Evolutionary conservation across 2,888 invertebrate species (phyloP).

Genomic region (Pyrrhia umbra): DNA sequence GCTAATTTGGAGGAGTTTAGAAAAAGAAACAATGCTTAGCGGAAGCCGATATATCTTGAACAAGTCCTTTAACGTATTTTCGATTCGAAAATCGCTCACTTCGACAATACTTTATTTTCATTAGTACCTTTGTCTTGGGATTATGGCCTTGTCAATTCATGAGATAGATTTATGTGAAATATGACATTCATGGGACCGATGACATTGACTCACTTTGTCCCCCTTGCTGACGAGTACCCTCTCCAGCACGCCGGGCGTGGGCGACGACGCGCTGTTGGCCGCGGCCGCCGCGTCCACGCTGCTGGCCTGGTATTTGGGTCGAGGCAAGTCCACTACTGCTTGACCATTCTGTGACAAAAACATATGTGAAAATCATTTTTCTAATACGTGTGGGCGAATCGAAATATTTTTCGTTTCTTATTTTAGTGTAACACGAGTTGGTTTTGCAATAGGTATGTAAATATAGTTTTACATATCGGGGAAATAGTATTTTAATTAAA

Average conservation of each 20-base stretch:
- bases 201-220: constrained; percentile 84
- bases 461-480: not conserved
- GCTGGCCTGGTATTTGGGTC: constrained; percentile 90
- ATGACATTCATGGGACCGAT: constrained; percentile 7
- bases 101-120: too few relatives aligned
- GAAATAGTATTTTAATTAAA: not conserved
- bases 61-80: too few relatives aligned
- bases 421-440: not conserved
- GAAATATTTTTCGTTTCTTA: constrained; percentile 15
- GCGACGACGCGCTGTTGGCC: constrained; percentile 92
- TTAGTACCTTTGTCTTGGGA: too few relatives aligned
- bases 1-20: too few relatives aligned
- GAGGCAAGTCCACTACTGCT: constrained; percentile 91
- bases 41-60: too few relatives aligned
- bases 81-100: too few relatives aligned
- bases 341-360: constrained; percentile 91
- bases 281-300: constrained; percentile 73
- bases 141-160: not conserved
- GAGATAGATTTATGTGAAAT: not conserved
- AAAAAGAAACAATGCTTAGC: too few relatives aligned
- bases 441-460: not conserved
- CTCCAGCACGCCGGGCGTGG: constrained; percentile 99
- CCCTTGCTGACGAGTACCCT: constrained; percentile 96
- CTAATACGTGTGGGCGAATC: constrained; percentile 30
- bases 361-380: constrained; percentile 25